A percentile compares a stretch with the other conserved stretches of the same genome.
Conservation (phyloP, 1,140 invertebrate species). For the Philopotamus ludificatus region DNA sequence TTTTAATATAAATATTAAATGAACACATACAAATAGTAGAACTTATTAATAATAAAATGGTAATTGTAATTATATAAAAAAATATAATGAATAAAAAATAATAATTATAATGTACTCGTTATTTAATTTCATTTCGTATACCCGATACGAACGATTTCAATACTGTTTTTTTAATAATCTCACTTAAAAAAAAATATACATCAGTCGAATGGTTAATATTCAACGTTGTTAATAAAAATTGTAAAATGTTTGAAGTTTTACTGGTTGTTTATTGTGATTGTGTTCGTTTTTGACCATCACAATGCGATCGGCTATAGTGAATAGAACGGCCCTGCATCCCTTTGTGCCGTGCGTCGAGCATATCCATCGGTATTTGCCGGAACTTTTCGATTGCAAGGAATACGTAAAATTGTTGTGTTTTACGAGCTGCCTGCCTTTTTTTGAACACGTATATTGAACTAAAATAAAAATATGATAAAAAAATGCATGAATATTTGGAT, state of each 20-base stretch:
- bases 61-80: not conserved
- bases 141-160: not conserved
- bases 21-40: too few relatives aligned
- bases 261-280: constrained; percentile 17
- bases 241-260: not conserved
- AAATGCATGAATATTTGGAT: constrained; percentile 4
- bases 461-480: constrained; percentile 1
- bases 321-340: constrained; percentile 37
- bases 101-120: not conserved
- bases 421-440: constrained; percentile 32
- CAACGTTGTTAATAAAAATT: too few relatives aligned
- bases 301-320: constrained; percentile 33
- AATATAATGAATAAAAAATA: not conserved
- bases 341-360: constrained; percentile 42
- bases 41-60: too few relatives aligned
- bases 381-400: constrained; percentile 28
- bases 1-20: too few relatives aligned
- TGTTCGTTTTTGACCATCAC: constrained; percentile 35
- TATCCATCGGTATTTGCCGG: constrained; percentile 41
- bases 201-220: too few relatives aligned
- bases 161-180: not conserved
- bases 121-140: not conserved
- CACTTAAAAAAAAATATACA: not conserved
- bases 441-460: constrained; percentile 33
- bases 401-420: constrained; percentile 26